Evolutionary conservation across 2,797 vertebrate species (phyloP), one percentile per base, ranked within the genome.

Genomic region (Semotilus atromaculatus): DNA sequence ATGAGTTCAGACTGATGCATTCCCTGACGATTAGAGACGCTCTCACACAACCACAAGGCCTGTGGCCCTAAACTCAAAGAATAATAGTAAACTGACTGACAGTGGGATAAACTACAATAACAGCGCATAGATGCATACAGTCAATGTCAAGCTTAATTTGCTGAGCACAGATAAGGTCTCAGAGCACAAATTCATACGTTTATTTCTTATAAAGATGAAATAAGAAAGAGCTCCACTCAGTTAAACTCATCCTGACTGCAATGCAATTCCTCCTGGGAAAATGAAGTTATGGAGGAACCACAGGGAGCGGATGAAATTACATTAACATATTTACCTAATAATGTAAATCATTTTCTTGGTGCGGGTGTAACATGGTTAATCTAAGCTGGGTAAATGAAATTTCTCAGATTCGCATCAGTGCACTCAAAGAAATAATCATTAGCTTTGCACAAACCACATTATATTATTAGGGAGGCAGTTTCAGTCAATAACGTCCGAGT

Each of bases 311-410:
- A 83, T 82, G 77, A 79, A 73, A 84, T 86, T 83, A 81, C 83
- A 90, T 90, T 90, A 86, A 81, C 89, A 89, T 89, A 89, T 89
- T 88, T 89, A 88, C 89, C 86, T 85, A 85, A 90, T 87, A 90
- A 88, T 88, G 85, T 82, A 88, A 88, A 88, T 89, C 51, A 55
- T 85, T 85, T 87, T 82, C 66, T 82, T 45, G 71, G 70, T 83
- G 60, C 60, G 68, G 80, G 82, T 87, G 72, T 67, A 87, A 88
- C 67, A 55, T 72, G 38, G 83, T 80, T 82, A 85, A 89, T 77
- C 79, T 62, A 51, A 68, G 66, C 31, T 8, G 76, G 18, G 73
- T 43, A 89, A 86, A 88, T 86, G 11, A 71, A 85, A 88, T 85
- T 86, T 81, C 55, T 79, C 23, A 83, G 72, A 83, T 78, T 29